Base-by-base conservation (phyloP, 2,113 vertebrate species). In the Edolisoma coerulescens region DNA sequence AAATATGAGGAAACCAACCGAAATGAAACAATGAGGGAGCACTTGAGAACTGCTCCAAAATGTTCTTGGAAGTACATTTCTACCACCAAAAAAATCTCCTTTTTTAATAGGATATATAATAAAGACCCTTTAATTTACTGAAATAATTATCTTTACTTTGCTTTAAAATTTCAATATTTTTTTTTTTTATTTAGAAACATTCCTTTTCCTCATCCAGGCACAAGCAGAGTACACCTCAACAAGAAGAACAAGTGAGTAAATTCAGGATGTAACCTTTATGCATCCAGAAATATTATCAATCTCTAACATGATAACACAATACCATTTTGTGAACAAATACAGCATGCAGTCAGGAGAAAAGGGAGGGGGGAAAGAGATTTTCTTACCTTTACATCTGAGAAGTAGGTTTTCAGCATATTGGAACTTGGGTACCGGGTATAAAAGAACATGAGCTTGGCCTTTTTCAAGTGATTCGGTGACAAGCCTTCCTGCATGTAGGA, bases 361-460 rank as follows among this genome's bases (percentile, higher is more conserved):
- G 24, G 33, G 8, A 12, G 3, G 2, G 4, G 19, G 9, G 12
- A 12, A 30, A 89, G 13, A 89, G 32, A 83, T 10, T 88, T 80
- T 82, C 99, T 98, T 98, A 99, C 99, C 99, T 99, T 99, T 92
- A 99, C 99, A 10, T 99, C 99, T 13, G 99, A 99, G 98, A 99
- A 99, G 98, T 98, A 99, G 88, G 99, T 99, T 97, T 99, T 99
- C 97, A 99, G 99, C 99, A 99, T 99, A 98, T 99, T 99, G 98
- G 99, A 99, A 96, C 99, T 99, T 78, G 99, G 99, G 96, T 99
- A 99, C 94, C 99, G 99, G 61, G 99, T 99, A 97, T 99, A 99
- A 98, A 99, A 99, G 98, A 99, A 99, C 99, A 99, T 99, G 96
- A 99, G 98, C 98, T 99, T 99, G 97, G 99, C 99, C 97, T 99